Conservation (phyloP, 2,888 invertebrate genomes). For the Steinernema carpocapsae region DNA sequence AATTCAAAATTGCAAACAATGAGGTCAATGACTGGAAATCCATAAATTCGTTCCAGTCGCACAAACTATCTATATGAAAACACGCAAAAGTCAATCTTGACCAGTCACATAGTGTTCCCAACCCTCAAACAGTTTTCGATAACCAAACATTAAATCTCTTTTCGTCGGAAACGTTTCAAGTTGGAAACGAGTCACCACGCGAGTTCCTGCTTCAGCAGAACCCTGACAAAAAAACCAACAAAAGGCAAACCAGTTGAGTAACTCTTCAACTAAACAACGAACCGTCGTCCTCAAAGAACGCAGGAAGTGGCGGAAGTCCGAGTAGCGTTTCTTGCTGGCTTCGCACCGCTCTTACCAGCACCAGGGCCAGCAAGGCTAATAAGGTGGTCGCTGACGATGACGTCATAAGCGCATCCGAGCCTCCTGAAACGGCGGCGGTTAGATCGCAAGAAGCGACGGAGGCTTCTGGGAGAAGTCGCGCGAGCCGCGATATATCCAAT, state of each 20-base stretch:
- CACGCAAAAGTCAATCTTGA: too few relatives aligned
- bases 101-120: too few relatives aligned
- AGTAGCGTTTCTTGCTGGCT: not conserved
- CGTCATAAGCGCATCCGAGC: conserved; percentile 29
- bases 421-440: not conserved
- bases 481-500: conserved; percentile 34
- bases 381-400: not conserved
- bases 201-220: too few relatives aligned
- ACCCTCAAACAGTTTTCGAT: too few relatives aligned
- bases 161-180: too few relatives aligned
- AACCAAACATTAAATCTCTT: too few relatives aligned
- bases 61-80: too few relatives aligned
- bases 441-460: not conserved
- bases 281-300: conserved; percentile 31
- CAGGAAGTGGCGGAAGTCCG: conserved; percentile 26
- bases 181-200: too few relatives aligned
- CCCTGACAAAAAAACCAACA: too few relatives aligned
- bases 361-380: not conserved
- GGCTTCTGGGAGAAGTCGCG: conserved; percentile 9
- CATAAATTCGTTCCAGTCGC: not conserved
- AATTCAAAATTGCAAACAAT: not conserved
- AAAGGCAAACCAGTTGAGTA: too few relatives aligned
- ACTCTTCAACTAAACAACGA: not conserved
- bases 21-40: not conserved
- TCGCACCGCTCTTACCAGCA: too few relatives aligned